Conservation (phyloP, 2,888 invertebrate genomes). For the Argynnis bischoffii region DNA sequence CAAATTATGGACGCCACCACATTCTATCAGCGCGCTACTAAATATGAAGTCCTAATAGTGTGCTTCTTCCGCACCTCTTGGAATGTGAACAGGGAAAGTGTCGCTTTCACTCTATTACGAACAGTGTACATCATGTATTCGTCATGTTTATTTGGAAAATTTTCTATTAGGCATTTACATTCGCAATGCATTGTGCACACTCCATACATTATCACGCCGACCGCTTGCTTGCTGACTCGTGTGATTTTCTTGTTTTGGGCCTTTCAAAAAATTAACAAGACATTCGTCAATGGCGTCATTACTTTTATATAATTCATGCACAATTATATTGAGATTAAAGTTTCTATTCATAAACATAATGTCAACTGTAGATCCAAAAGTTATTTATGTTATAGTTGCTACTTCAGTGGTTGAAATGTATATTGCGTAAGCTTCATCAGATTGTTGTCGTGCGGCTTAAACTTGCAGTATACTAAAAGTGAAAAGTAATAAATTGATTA, state of each 20-base stretch:
- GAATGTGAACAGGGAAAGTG: slow-evolving; percentile 59
- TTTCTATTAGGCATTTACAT: slow-evolving; percentile 50
- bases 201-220: slow-evolving; percentile 61
- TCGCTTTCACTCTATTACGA: slow-evolving; percentile 59
- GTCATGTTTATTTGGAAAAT: slow-evolving; percentile 41
- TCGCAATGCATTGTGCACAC: slow-evolving; percentile 68
- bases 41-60: slow-evolving; percentile 49
- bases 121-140: slow-evolving; percentile 44
- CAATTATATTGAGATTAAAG: slow-evolving; percentile 16
- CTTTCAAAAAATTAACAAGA: slow-evolving; percentile 51
- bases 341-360: slow-evolving; percentile 15
- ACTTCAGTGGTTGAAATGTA: slow-evolving; percentile 17
- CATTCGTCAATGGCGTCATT: slow-evolving; percentile 43
- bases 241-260: slow-evolving; percentile 63
- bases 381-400: slow-evolving; percentile 29
- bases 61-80: slow-evolving; percentile 60
- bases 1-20: slow-evolving; percentile 60
- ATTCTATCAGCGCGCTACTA: slow-evolving; percentile 57
- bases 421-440: slow-evolving; percentile 27
- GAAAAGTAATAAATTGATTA: neutral
- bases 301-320: slow-evolving; percentile 40
- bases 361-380: slow-evolving; percentile 23
- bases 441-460: slow-evolving; percentile 12
- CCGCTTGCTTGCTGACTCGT: slow-evolving; percentile 73
- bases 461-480: slow-evolving; percentile 6